A percentile compares a stretch with the other conserved stretches of the same genome.
These are phyloP conservation scores for Tragelaphus oryx DNA, from an alignment of 2,797 vertebrate species.

Conservation along the genomic window DNA sequence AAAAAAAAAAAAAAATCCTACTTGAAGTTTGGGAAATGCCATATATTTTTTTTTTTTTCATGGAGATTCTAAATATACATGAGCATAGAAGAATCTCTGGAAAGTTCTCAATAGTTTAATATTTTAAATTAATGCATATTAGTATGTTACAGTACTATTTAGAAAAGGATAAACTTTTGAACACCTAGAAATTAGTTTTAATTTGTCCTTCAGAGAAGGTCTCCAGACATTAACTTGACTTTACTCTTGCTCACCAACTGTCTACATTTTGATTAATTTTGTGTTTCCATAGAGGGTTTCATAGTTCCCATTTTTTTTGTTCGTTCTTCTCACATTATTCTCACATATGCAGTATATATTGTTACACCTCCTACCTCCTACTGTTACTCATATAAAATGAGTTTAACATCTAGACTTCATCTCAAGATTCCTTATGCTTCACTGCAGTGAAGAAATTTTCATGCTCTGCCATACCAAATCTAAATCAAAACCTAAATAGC, in stretches of 20 bases:
- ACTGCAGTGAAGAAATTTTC: constrained; percentile 48
- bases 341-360: neutral
- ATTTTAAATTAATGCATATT: neutral
- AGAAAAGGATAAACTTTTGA: neutral
- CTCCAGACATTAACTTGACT: constrained; percentile 30
- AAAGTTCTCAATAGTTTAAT: neutral
- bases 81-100: neutral
- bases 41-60: neutral
- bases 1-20: neutral
- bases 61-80: neutral
- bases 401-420: constrained; percentile 40
- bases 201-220: constrained; percentile 25
- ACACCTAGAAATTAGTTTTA: neutral
- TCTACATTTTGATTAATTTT: constrained; percentile 64
- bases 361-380: constrained; percentile 65
- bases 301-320: neutral
- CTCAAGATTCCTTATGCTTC: constrained; percentile 51
- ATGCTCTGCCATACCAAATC: constrained; percentile 62
- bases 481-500: constrained; percentile 62
- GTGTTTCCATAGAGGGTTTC: constrained; percentile 53
- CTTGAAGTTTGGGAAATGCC: neutral
- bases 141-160: neutral
- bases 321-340: constrained; percentile 51
- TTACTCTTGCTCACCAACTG: constrained; percentile 45
- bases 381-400: constrained; percentile 57